Evolutionary conservation across 2,888 invertebrate genomes (phyloP).

Genomic region (Melitaea athalia): DNA sequence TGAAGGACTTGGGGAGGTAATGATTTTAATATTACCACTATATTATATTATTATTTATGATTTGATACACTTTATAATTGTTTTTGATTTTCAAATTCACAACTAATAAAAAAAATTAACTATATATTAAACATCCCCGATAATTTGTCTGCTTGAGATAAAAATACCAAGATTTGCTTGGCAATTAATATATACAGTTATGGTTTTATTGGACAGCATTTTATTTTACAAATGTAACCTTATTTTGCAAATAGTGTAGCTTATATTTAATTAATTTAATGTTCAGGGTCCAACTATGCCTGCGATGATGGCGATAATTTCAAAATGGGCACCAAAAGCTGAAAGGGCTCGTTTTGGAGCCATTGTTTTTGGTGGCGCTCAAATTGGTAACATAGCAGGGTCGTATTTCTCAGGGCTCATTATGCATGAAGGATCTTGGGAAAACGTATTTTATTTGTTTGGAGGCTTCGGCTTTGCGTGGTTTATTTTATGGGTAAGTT

Average conservation of each 20-base stretch:
- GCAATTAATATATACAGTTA: no score
- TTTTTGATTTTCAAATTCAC: no score
- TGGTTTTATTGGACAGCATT: no score
- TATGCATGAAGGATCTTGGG: constrained; percentile 78
- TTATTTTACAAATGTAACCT: no score
- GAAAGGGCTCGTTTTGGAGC: constrained; percentile 82
- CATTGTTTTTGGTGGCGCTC: constrained; percentile 84
- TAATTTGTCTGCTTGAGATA: no score
- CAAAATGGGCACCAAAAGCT: constrained; percentile 82
- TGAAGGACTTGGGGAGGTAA: constrained; percentile 85
- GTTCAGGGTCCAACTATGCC: constrained; percentile 83
- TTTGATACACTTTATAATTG: no score
- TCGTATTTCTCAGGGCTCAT: constrained; percentile 78
- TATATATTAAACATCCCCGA: no score
- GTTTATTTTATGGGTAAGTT: constrained; percentile 75
- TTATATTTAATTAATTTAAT: no score
- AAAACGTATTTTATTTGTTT: constrained; percentile 82
- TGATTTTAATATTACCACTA: background rate
- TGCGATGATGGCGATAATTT: constrained; percentile 83
- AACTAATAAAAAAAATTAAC: no score
- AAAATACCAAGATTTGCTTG: no score
- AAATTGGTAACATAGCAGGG: constrained; percentile 81
- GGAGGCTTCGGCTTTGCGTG: constrained; percentile 78
- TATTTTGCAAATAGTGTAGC: no score
- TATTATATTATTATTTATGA: background rate